Base-by-base conservation (phyloP, 1,140 invertebrate species). In the Trissolcus basalis region DNA sequence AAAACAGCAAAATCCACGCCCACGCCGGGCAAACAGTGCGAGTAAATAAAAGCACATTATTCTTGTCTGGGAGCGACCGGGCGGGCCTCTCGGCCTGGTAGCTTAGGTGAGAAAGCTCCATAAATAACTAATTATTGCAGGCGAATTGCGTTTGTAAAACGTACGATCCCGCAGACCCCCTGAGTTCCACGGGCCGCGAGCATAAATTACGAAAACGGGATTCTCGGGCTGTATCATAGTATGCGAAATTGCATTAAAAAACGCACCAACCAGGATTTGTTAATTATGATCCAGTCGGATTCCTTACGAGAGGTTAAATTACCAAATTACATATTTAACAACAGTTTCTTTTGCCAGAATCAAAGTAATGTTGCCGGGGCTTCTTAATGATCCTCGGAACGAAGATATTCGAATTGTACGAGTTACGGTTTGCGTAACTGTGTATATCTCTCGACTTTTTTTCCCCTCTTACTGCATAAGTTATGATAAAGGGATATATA, bases 51-150 rank as follows among this genome's bases (percentile, higher is more conserved):
- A 80, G 79, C 72, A 76, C 77, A 78, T 80, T 80, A 80, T 80
- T 80, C 69, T 76, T 77, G 64, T 58, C 76, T 59, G 67, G 70
- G 68, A 59, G 65, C 67, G 60, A 76, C 54, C 54, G 49, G 45
- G 67, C 64, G 71, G 60, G 59, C 72, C 69, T 69, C 67, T 60
- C 55, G 60, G 72, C 70, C 72, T 79, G 79, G 79, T 81, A 81
- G 80, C 78, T 76, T 72, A 80, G 76, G 68, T 65, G 64, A 78
- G 76, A 76, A 80, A 75, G 78, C 76, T 63, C 56, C 81, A 80
- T 81, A 82, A 82, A 84, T 83, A 84, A 85, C 81, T 83, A 83
- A 84, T 85, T 81, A 81, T 82, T 80, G 78, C 78, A 59, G 78
- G 78, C 76, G 80, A 78, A 80, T 77, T 78, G 77, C 81, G 73